Percentiles rank a stretch among this genome's conserved stretches.
phyloP scores from a whole-genome alignment of 2,797 vertebrate genomes.

The Pelobates cultripes region DNA sequence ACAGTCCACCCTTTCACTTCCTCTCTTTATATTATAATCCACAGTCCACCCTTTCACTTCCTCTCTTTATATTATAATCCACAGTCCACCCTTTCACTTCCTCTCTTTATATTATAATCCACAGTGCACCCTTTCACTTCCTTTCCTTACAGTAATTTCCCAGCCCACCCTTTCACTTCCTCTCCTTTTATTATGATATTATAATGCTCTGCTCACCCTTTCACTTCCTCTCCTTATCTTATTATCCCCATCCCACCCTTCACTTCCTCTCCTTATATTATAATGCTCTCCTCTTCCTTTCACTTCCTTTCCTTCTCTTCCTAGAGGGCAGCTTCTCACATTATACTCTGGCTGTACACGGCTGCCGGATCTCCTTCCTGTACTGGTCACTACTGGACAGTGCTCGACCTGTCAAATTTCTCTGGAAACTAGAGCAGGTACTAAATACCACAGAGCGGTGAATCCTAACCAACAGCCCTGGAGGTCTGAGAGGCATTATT shows the following conservation, averaged over 20 bases:
- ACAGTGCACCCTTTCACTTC: background rate
- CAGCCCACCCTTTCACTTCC: background rate
- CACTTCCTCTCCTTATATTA: too few species aligned
- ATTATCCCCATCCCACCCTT: background rate
- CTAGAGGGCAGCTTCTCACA: slow-evolving; percentile 91
- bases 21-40: too few species aligned
- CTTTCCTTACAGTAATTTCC: background rate
- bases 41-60: too few species aligned
- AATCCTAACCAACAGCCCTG: too few species aligned
- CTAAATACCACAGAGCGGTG: too few species aligned
- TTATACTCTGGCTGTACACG: slow-evolving; percentile 92
- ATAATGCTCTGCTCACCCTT: background rate
- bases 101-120: background rate
- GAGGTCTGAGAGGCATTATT: too few species aligned
- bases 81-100: background rate
- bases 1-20: too few species aligned
- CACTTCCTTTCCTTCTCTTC: slow-evolving; percentile 24
- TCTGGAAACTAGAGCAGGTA: slow-evolving; percentile 99
- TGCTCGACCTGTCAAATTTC: slow-evolving; percentile 93
- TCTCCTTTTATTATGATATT: background rate
- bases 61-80: background rate
- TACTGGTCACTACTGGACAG: slow-evolving; percentile 94
- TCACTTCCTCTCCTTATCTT: background rate
- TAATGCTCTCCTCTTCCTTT: fast-evolving
- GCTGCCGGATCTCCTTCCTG: slow-evolving; percentile 93